Conservation (phyloP, 2,797 vertebrate species). For the Macrochelys suwanniensis region DNA sequence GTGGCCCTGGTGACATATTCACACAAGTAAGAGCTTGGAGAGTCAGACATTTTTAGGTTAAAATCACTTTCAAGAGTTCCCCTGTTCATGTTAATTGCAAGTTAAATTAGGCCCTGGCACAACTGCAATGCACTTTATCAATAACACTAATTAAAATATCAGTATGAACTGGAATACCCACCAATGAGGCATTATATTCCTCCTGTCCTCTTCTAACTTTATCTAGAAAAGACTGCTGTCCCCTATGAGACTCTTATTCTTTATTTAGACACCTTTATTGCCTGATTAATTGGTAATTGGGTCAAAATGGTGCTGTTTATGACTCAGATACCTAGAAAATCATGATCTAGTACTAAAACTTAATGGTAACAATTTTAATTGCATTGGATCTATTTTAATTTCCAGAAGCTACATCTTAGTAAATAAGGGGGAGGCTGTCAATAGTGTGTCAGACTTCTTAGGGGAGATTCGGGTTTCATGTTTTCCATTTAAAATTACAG, state of each 20-base stretch:
- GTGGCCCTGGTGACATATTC: neutral
- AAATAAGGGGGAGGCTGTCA: neutral
- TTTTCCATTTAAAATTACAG: neutral
- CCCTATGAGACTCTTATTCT: neutral
- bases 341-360: neutral
- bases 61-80: neutral
- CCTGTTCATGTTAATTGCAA: neutral
- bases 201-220: neutral
- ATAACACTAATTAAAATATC: slow-evolving; percentile 14
- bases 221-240: neutral
- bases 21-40: neutral
- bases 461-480: neutral
- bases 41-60: neutral
- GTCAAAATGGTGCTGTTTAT: neutral
- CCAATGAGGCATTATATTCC: neutral
- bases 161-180: neutral
- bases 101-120: slow-evolving; percentile 1
- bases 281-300: neutral
- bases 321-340: neutral
- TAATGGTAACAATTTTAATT: neutral
- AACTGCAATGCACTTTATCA: neutral
- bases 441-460: neutral
- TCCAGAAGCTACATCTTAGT: neutral
- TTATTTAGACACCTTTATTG: neutral
- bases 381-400: neutral